phyloP scores from a whole-genome alignment of 1,140 invertebrate species.

The Cyphomyrmex costatus region DNA sequence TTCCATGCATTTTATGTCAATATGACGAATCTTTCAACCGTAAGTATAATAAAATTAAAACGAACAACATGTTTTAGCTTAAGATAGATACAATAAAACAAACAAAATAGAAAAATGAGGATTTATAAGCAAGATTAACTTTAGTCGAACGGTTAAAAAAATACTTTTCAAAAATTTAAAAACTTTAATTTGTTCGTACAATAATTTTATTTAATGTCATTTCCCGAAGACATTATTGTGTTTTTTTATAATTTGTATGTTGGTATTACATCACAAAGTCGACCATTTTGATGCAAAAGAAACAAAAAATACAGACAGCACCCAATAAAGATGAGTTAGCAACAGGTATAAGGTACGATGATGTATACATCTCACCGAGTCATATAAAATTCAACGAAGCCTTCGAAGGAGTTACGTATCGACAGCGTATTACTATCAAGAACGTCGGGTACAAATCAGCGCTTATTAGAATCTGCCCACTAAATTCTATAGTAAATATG shows the following conservation, averaged over 20 bases:
- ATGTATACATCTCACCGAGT: constrained; percentile 75
- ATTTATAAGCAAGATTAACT: neutral
- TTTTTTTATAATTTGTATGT: neutral
- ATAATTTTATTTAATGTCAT: neutral
- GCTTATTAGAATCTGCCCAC: constrained; percentile 69
- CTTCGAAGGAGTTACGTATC: constrained; percentile 74
- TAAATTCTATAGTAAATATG: constrained; percentile 76
- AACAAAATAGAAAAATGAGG: neutral
- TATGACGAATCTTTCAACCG: constrained; percentile 13
- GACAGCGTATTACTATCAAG: constrained; percentile 69
- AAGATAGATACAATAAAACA: neutral
- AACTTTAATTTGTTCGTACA: neutral
- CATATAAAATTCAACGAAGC: constrained; percentile 77
- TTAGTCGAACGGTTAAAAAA: neutral
- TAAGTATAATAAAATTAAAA: constrained; percentile 40
- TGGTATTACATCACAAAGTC: neutral
- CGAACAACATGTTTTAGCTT: neutral
- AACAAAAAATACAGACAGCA: neutral
- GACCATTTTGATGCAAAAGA: constrained; percentile 13
- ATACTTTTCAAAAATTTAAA: neutral
- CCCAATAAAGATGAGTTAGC: neutral
- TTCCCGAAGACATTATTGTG: neutral
- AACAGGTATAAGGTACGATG: constrained; percentile 52
- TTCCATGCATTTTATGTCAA: neutral
- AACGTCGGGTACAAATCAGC: constrained; percentile 75